Conservation (phyloP, 2,113 vertebrate genomes). For the Candoia aspera region DNA sequence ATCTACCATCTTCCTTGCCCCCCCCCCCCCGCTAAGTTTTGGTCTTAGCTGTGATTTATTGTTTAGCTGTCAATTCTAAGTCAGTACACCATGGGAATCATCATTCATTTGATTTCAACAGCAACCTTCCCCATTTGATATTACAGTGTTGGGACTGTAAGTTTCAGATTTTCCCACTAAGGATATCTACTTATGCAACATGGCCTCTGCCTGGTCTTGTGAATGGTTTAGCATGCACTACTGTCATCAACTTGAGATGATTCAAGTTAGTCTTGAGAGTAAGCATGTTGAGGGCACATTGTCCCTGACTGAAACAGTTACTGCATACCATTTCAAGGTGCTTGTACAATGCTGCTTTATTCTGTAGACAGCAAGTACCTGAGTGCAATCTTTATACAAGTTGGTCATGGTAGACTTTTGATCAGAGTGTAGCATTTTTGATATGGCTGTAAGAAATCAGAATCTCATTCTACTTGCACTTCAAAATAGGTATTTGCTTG, state of each 20-base stretch:
- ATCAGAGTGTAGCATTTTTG: not conserved
- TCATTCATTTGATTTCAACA: not conserved
- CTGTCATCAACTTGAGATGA: not conserved
- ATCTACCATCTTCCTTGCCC: not conserved
- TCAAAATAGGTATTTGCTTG: not conserved
- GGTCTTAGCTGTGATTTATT: not conserved
- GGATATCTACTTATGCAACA: not conserved
- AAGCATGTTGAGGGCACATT: not conserved
- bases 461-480: constrained; percentile 29
- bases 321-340: not conserved
- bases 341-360: not conserved
- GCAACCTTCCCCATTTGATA: not conserved
- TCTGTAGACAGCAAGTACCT: not conserved
- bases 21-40: not conserved
- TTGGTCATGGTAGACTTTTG: constrained; percentile 13
- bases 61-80: not conserved
- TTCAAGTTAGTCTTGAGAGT: not conserved
- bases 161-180: not conserved
- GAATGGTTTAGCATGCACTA: not conserved
- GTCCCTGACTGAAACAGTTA: not conserved
- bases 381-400: not conserved
- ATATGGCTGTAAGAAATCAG: not conserved
- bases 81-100: not conserved
- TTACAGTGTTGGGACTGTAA: not conserved
- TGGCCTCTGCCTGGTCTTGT: not conserved